Base-by-base conservation (phyloP, 2,113 vertebrate genomes). In the Neotoma lepida region DNA sequence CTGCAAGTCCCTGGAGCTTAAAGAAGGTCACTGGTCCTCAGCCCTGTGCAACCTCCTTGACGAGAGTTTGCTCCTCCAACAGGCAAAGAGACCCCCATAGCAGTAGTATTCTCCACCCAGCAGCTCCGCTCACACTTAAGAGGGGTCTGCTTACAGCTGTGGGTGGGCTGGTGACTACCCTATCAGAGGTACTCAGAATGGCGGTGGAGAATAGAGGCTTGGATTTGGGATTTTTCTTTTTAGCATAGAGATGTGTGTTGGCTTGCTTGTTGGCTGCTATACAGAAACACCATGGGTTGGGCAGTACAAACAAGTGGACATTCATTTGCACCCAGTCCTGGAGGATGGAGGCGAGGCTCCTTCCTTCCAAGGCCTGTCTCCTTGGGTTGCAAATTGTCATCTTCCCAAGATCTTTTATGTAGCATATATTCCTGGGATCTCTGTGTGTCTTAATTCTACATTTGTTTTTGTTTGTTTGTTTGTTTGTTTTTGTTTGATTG, bases 71-170 rank as follows among this genome's bases (percentile, higher is more conserved):
- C 6, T 71, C 46, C 18, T 41, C 46, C 54, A 2, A 5, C 2
- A 12, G 9, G 9, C 5, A 1, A 2, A 4, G 4, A 7, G 63
- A 68, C 35, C 17, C 9, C 61, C 54, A 9, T 14, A 5, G 33
- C 3, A 0, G 3, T 2, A 2, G 63, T 14, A 8, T 74, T 39
- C 68, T 63, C 49, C 35, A 44, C 54, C 89, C 44, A 26, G 70
- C 6, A 39, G 35, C 28, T 87, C 78, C 1, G 51, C 54, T 49
- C 41, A 61, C 26, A 58, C n/a, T 54, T 30, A 22, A 12, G n/a
- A 1, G 46, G 13, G 35, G 0, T 88, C 46, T 56, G 30, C 73
- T 86, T 71, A 28, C 1, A 26, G 24, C 22, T 63, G 4, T 39
- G 20, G 28, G 13, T 7, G 17, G 22, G 14, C 10, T 64, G 39